phyloP scores from a whole-genome alignment of 2,888 invertebrate species.

The Callyntrura guangdongensis region DNA sequence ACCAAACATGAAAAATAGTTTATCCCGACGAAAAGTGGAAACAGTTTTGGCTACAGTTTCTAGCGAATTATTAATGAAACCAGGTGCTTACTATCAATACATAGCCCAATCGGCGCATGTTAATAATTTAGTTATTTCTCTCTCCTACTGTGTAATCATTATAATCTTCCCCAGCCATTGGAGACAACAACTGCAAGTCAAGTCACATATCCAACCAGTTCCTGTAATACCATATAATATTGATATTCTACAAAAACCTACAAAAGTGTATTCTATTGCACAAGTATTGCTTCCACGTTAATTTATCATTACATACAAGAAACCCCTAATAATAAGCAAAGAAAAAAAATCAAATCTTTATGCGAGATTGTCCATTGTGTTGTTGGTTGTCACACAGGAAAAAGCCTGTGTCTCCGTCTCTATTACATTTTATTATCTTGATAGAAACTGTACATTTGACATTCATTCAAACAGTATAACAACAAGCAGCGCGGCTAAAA shows the following conservation, averaged over 20 bases:
- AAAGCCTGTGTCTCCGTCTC: not conserved
- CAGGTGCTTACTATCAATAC: conserved; percentile 60
- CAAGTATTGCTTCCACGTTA: not conserved
- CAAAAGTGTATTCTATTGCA: not conserved
- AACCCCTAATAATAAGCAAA: not conserved
- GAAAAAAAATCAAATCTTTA: not conserved
- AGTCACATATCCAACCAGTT: not conserved
- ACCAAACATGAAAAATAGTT: conserved; percentile 65
- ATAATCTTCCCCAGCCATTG: conserved; percentile 14
- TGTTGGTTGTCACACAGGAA: conserved; percentile 42
- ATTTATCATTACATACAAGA: conserved; percentile 4
- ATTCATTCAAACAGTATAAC: conserved; percentile 5
- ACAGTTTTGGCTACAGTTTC: not conserved
- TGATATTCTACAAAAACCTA: not conserved
- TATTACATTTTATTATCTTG: conserved; percentile 41
- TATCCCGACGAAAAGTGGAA: conserved; percentile 43
- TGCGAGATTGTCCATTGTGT: conserved; percentile 23
- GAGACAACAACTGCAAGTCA: conserved; percentile 22
- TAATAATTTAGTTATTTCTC: conserved; percentile 54
- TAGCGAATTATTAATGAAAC: conserved; percentile 57
- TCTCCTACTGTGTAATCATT: conserved; percentile 28
- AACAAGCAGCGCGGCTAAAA: not conserved
- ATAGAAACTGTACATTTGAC: conserved; percentile 52
- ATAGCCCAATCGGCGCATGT: conserved; percentile 62
- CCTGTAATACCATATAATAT: not conserved